phyloP scores from a whole-genome alignment of 2,113 vertebrate genomes.

The Cebus imitator region DNA sequence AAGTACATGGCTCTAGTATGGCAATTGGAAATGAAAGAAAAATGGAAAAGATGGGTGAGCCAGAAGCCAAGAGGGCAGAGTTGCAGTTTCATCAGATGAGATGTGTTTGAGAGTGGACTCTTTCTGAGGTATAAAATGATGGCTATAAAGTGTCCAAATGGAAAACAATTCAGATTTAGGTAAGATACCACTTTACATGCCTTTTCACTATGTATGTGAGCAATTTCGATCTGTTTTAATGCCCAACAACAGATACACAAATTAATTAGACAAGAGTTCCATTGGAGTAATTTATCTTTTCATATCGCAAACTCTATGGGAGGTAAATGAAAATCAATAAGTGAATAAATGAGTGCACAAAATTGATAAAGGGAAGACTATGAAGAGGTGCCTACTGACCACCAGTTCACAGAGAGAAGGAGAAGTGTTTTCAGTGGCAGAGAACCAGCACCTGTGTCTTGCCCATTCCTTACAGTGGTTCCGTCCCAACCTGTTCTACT shows the following conservation, averaged over 20 bases:
- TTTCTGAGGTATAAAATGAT: neutral
- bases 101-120: neutral
- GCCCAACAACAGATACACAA: neutral
- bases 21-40: neutral
- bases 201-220: neutral
- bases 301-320: neutral
- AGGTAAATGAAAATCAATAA: slow-evolving; percentile 16
- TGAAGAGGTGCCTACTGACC: neutral
- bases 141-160: neutral
- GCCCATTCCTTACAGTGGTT: neutral
- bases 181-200: neutral
- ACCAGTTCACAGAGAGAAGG: neutral
- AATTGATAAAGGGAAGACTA: neutral
- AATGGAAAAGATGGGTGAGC: neutral
- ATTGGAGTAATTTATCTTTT: slow-evolving; percentile 12
- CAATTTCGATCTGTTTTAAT: neutral
- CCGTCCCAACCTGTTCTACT: neutral
- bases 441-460: neutral
- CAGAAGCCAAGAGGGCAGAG: neutral
- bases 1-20: neutral
- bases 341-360: neutral
- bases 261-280: slow-evolving; percentile 16
- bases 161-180: neutral
- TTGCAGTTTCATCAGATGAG: neutral
- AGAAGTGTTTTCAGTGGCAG: neutral